Conservation (phyloP, 1,140 invertebrate species). For the Aradophagus sp. region DNA sequence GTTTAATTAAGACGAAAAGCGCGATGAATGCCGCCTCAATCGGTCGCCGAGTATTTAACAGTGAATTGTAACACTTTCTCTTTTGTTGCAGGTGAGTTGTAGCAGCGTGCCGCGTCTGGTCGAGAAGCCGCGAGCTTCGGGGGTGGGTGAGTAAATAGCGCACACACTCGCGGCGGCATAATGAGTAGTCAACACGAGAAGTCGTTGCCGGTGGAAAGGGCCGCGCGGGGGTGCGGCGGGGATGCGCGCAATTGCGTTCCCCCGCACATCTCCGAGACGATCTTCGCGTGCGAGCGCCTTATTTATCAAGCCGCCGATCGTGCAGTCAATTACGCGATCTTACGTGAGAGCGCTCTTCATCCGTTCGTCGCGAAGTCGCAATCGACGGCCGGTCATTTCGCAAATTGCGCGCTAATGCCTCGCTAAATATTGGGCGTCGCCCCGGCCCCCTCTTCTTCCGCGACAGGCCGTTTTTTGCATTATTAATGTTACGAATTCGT, state of each 20-base stretch:
- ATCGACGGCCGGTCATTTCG: constrained; percentile 45
- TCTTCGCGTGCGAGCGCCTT: constrained; percentile 56
- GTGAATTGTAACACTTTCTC: constrained; percentile 53
- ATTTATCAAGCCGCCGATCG: constrained; percentile 52
- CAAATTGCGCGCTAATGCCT: constrained; percentile 55
- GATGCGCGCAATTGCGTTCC: constrained; percentile 42
- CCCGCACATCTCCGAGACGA: constrained; percentile 45
- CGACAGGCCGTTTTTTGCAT: constrained; percentile 41
- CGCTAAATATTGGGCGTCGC: constrained; percentile 44
- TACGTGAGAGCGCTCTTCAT: constrained; percentile 48
- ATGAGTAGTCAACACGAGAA: constrained; percentile 69
- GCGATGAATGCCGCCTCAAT: constrained; percentile 38
- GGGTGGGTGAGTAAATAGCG: constrained; percentile 71
- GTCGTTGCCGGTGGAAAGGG: too few species aligned
- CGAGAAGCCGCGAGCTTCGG: constrained; percentile 60
- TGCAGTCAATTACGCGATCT: constrained; percentile 51
- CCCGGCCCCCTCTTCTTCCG: constrained; percentile 7
- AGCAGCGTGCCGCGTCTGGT: constrained; percentile 22
- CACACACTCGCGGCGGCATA: constrained; percentile 66
- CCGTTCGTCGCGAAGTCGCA: constrained; percentile 40
- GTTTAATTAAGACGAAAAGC: constrained; percentile 48
- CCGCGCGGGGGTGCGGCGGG: background rate
- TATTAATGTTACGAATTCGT: constrained; percentile 54
- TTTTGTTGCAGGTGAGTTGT: constrained; percentile 69
- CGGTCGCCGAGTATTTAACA: constrained; percentile 21